phyloP scores from a whole-genome alignment of 2,113 vertebrate genomes.

The Candoia aspera region DNA sequence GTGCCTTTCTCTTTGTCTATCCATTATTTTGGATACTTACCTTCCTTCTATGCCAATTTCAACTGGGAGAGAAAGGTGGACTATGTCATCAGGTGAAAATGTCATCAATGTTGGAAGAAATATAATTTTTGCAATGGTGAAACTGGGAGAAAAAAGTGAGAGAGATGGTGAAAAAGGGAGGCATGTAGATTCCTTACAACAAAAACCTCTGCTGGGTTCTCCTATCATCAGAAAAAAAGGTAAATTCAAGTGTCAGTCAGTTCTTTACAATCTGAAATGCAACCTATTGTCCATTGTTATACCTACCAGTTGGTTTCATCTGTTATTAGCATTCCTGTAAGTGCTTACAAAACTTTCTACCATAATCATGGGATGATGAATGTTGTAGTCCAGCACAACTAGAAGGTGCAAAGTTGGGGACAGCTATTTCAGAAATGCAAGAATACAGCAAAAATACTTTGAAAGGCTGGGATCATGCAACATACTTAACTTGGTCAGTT shows the following conservation, averaged over 20 bases:
- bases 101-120: neutral
- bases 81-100: neutral
- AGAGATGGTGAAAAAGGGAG: neutral
- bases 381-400: neutral
- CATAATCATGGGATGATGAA: neutral
- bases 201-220: neutral
- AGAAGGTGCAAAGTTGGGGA: neutral
- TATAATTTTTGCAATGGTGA: neutral
- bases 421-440: neutral
- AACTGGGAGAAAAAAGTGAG: neutral
- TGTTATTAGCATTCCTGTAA: neutral
- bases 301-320: neutral
- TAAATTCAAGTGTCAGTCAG: neutral
- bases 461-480: neutral
- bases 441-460: neutral
- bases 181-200: neutral
- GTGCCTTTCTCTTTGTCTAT: neutral
- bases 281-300: neutral
- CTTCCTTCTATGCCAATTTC: neutral
- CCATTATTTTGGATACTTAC: neutral
- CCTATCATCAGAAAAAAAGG: neutral
- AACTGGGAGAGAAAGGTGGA: slow-evolving; percentile 12
- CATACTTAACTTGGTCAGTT: neutral
- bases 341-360: neutral
- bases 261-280: neutral